phyloP scores from a whole-genome alignment of 2,113 vertebrate species.

The Cyanocitta stelleri region DNA sequence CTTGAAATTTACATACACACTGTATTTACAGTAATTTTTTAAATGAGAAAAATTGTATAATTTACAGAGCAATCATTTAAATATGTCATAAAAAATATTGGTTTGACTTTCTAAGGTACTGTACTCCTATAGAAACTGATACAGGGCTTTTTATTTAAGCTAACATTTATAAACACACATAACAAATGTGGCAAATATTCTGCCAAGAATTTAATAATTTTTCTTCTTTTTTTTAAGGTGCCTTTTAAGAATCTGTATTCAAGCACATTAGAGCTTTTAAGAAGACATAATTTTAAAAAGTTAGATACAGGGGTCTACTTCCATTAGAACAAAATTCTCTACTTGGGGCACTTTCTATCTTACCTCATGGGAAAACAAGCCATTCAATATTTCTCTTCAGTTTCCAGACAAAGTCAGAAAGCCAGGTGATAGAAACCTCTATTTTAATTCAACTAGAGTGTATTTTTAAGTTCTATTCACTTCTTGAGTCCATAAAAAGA shows the following conservation, averaged over 20 bases:
- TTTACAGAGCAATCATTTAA: not conserved
- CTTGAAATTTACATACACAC: not conserved
- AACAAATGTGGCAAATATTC: not conserved
- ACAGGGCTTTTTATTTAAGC: not conserved
- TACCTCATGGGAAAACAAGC: not conserved
- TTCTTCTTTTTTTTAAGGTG: not conserved
- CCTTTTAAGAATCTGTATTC: not conserved
- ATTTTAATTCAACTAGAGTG: not conserved
- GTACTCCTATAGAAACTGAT: not conserved
- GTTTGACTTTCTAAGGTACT: not conserved
- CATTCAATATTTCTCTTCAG: not conserved
- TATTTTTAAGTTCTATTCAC: not conserved
- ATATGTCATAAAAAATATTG: not conserved
- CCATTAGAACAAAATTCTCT: not conserved
- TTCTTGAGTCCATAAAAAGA: not conserved
- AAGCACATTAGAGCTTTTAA: not conserved
- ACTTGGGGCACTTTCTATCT: rapidly evolving
- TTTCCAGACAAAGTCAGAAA: not conserved
- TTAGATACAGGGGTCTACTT: not conserved
- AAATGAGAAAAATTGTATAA: not conserved
- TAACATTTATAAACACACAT: not conserved
- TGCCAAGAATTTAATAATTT: not conserved
- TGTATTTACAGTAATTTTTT: not conserved
- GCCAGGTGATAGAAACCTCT: not conserved
- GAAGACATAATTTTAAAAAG: not conserved